phyloP scores from a whole-genome alignment of 2,797 vertebrate genomes.

The Echeneis naucrates region DNA sequence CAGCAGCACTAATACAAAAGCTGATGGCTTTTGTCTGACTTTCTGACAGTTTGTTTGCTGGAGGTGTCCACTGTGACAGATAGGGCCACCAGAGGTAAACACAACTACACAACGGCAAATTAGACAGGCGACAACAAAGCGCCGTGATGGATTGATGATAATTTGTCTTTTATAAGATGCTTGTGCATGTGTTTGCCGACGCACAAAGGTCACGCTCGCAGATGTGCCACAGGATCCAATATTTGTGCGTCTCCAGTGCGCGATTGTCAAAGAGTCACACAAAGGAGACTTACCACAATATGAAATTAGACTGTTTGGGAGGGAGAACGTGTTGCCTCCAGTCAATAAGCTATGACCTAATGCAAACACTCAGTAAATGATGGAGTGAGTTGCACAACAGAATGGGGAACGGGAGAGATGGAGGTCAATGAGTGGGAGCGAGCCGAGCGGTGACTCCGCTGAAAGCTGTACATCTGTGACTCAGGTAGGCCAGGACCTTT shows the following conservation, averaged over 20 bases:
- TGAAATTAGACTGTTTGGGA: not conserved
- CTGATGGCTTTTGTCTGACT: constrained; percentile 52
- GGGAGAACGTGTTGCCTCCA: no score
- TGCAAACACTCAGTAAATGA: constrained; percentile 38
- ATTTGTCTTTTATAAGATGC: constrained; percentile 13
- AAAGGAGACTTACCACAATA: constrained; percentile 15
- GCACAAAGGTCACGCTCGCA: not conserved
- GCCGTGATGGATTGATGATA: constrained; percentile 21
- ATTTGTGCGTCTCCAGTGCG: not conserved
- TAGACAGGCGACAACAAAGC: constrained; percentile 42
- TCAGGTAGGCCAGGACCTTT: constrained; percentile 11
- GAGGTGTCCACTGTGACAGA: constrained; percentile 46
- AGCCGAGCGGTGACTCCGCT: not conserved
- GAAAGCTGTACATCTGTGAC: not conserved
- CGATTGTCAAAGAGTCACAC: not conserved
- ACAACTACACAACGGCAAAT: constrained; percentile 47
- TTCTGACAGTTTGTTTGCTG: constrained; percentile 53
- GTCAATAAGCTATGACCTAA: constrained; percentile 30
- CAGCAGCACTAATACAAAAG: constrained; percentile 30
- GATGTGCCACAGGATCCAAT: not conserved
- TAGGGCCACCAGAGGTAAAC: constrained; percentile 25
- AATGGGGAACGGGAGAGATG: constrained; percentile 22
- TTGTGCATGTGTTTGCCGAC: not conserved
- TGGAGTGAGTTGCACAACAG: constrained; percentile 25
- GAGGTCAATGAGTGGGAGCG: constrained; percentile 32